Base-by-base conservation (phyloP, 2,797 vertebrate species). In the Rhinichthys osculus region DNA sequence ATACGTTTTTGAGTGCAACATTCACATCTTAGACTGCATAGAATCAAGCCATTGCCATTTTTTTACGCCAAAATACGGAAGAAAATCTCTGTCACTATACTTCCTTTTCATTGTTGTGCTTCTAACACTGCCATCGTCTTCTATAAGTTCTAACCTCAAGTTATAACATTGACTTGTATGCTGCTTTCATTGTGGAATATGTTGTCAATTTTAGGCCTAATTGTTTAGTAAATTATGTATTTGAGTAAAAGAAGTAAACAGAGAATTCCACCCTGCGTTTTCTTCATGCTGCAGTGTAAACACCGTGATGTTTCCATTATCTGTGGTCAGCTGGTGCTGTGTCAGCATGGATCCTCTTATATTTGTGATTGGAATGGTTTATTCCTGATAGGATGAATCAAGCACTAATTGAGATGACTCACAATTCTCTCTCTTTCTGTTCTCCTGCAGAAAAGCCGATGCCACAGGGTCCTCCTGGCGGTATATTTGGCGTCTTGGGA, bases 401-500 rank as follows among this genome's bases (percentile, higher is more conserved):
- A 57, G 19, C 9, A 40, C 7, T 47, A 7, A 79, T 69, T 21
- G 10, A 70, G 16, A 44, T 19, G 1, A 57, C 35, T 77, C 42
- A 23, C 40, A 33, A 78, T 64, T 16, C 27, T 92, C 85, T 91
- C 80, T 91, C 70, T 83, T 79, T 44, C 50, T 79, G 13, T 73
- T 80, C 21, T 73, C 40, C 84, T 90, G 81, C 95, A 98, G 97
- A 97, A 90, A 98, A 97, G 89, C 96, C 97, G 0, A 90, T 95
- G 90, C 91, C 96, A 14, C 96, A 94, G 91, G 93, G 95, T 59
- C 93, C 94, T 70, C 95, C 96, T 0, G 96, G 96, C 47, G 96
- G 95, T 10, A 89, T 95, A 67, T 93, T 96, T 11, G 96, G 96
- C 14, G 94, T 98, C 88, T 93, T 97, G 87, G 96, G 96, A 86